Evolutionary conservation across 2,888 invertebrate genomes (phyloP).

Genomic region (Trachelus tabidus): DNA sequence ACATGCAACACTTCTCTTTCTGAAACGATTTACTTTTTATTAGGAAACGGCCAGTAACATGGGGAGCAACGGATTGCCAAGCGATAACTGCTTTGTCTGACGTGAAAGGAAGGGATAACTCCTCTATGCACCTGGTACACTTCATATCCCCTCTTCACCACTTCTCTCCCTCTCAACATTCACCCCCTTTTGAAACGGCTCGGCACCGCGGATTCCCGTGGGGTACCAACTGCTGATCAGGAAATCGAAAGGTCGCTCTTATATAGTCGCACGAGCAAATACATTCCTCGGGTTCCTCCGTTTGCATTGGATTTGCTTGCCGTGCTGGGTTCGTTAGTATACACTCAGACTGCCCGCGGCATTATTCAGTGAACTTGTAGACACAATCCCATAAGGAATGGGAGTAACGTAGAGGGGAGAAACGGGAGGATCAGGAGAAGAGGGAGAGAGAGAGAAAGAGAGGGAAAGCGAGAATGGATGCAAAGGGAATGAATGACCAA

Average conservation of each 20-base stretch:
- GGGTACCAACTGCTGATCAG: conserved; percentile 4
- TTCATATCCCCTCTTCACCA: background rate
- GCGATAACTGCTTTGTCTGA: background rate
- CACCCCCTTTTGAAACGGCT: background rate
- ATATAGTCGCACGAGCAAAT: conserved; percentile 5
- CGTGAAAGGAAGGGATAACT: background rate
- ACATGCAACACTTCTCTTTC: background rate
- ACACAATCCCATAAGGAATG: background rate
- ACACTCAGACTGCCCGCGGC: background rate
- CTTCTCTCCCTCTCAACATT: background rate
- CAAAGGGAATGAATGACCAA: background rate
- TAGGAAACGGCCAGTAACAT: background rate
- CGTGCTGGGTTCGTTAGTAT: background rate
- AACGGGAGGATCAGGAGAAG: no score
- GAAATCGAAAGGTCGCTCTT: background rate
- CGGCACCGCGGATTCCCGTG: background rate
- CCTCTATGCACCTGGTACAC: conserved; percentile 1
- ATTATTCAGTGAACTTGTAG: background rate
- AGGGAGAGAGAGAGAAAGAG: no score
- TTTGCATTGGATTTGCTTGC: conserved; percentile 9
- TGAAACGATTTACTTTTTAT: background rate
- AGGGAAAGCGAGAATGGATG: background rate
- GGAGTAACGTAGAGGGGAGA: background rate
- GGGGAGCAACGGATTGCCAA: background rate
- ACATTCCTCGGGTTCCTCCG: background rate